Conservation (phyloP, 1,140 invertebrate genomes). For the Drosophila kepulauana region DNA sequence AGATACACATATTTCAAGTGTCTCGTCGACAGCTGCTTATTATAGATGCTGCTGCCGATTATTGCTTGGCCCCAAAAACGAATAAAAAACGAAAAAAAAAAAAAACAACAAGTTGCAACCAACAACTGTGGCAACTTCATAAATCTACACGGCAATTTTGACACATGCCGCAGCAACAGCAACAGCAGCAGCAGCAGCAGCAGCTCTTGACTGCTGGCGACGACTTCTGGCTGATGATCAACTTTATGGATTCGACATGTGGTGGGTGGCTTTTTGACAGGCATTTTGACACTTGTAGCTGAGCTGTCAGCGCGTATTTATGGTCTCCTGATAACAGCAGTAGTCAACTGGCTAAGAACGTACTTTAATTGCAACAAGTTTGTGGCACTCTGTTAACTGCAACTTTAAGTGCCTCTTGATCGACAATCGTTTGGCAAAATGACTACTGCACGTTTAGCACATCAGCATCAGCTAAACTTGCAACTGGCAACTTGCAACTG, state of each 20-base stretch:
- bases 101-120: not conserved
- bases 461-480: slow-evolving; percentile 51
- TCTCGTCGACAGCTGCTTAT: slow-evolving; percentile 78
- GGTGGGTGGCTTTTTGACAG: slow-evolving; percentile 74
- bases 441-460: slow-evolving; percentile 80
- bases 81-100: not conserved
- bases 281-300: slow-evolving; percentile 71
- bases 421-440: slow-evolving; percentile 84
- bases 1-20: slow-evolving; percentile 79
- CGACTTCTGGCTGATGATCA: slow-evolving; percentile 42
- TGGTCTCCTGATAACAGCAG: slow-evolving; percentile 47
- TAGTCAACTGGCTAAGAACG: slow-evolving; percentile 21
- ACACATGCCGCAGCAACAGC: slow-evolving; percentile 46
- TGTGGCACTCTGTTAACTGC: slow-evolving; percentile 48
- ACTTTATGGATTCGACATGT: slow-evolving; percentile 42
- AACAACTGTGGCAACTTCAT: slow-evolving; percentile 58
- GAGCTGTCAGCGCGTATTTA: slow-evolving; percentile 67
- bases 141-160: slow-evolving; percentile 70
- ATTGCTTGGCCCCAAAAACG: slow-evolving; percentile 55
- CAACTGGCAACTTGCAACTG: slow-evolving; percentile 16
- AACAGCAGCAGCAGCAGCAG: slow-evolving; percentile 34
- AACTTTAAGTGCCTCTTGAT: slow-evolving; percentile 63
- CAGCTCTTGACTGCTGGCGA: slow-evolving; percentile 23
- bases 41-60: slow-evolving; percentile 71
- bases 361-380: slow-evolving; percentile 72